A percentile compares a stretch with the other conserved stretches of the same genome.
Conservation (phyloP, 2,113 vertebrate genomes). For the Stictonetta naevosa region DNA sequence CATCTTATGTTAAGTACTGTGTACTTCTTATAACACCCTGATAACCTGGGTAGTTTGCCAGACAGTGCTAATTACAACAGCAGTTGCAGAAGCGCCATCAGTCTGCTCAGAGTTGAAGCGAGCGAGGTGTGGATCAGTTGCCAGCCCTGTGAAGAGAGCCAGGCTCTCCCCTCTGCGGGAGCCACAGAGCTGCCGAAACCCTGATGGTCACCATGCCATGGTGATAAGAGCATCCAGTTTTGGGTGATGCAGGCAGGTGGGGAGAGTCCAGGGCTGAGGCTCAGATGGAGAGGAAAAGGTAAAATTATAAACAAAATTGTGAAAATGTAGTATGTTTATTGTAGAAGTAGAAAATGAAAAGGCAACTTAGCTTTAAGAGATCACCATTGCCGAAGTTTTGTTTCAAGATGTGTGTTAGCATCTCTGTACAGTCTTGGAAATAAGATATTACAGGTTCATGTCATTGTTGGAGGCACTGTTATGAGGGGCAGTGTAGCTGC, state of each 20-base stretch:
- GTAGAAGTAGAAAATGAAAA: background rate
- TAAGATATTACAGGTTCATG: background rate
- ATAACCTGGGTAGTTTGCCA: background rate
- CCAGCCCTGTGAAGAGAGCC: background rate
- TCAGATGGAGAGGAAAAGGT: background rate
- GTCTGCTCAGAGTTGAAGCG: fast-evolving
- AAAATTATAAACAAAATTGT: background rate
- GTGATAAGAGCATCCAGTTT: background rate
- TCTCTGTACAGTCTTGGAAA: background rate
- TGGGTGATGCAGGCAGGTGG: background rate
- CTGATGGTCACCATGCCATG: background rate
- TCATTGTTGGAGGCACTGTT: background rate
- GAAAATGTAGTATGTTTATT: background rate
- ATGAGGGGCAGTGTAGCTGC: background rate
- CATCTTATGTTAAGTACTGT: background rate
- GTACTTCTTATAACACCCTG: background rate
- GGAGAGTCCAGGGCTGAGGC: background rate
- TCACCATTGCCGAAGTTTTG: background rate
- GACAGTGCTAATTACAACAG: background rate
- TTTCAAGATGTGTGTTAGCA: background rate
- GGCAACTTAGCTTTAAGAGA: background rate
- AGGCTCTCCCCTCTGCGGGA: background rate
- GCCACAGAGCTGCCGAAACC: background rate
- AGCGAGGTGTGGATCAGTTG: fast-evolving
- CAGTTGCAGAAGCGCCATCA: background rate